Evolutionary conservation across 1,140 invertebrate genomes (phyloP).

Genomic region (Mizuhopecten yessoensis): DNA sequence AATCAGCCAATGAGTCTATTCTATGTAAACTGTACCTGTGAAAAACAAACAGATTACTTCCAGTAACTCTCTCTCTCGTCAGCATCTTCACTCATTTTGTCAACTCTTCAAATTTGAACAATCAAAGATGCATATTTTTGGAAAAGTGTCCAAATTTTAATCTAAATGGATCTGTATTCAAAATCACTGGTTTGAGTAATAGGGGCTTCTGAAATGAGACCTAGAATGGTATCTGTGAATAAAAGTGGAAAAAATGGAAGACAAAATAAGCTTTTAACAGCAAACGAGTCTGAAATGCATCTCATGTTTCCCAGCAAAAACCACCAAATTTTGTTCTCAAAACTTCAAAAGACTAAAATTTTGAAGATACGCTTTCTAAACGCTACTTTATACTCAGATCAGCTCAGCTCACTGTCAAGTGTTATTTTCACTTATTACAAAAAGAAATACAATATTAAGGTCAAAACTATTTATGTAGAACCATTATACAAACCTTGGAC

Average conservation of each 20-base stretch:
- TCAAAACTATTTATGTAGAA: too few relatives aligned
- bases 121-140: neutral
- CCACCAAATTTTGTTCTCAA: neutral
- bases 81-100: too few relatives aligned
- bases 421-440: too few relatives aligned
- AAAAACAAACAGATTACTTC: conserved; percentile 44
- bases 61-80: too few relatives aligned
- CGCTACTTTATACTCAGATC: neutral
- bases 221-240: conserved; percentile 30
- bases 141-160: neutral
- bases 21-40: neutral
- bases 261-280: neutral
- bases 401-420: too few relatives aligned
- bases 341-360: neutral
- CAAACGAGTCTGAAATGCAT: neutral
- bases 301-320: neutral
- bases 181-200: conserved; percentile 30
- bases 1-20: neutral
- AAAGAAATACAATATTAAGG: too few relatives aligned
- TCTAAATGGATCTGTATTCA: neutral
- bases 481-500: neutral
- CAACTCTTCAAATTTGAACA: neutral
- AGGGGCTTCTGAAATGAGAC: neutral
- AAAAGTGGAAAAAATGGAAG: neutral
- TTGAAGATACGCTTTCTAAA: neutral